Evolutionary conservation across 2,113 vertebrate genomes (phyloP), one percentile per base, ranked within the genome.

Genomic region (Rhea americana): DNA sequence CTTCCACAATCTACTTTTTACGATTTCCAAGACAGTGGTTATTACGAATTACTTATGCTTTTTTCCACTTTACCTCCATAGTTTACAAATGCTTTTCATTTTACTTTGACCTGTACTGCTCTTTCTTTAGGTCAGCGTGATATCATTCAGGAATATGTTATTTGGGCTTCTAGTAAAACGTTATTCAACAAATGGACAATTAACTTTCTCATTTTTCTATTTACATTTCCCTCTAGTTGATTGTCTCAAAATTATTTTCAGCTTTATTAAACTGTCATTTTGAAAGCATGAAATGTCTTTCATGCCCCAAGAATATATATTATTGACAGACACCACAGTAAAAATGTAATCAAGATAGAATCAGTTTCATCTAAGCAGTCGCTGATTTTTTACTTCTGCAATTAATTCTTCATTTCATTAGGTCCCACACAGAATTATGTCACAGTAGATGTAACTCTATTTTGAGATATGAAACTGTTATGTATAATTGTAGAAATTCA

Each of bases 161-260:
- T 90, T 74, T 95, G 51, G 74, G 66, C 77, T 68, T 89, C 47
- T 84, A 90, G 53, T 72, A 89, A 91, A 93, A 75, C 58, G 48
- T 56, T 76, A 61, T 61, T 90, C 68, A 94, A 48, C 63, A 81
- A 58, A 78, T 50, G 24, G 30, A 77, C 72, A 90, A 85, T 93
- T 78, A 90, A 84, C 39, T 67, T 85, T 68, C 66, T 90, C 51
- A 86, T 86, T 68, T 87, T 88, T 90, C 79, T 92, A 89, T 94
- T 95, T 93, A 86, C 43, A 84, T 93, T 88, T 94, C 35, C 43
- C 35, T 59, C 21, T 43, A 72, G 65, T 4, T 93, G 59, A 71
- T 88, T 85, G 56, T 78, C 76, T 65, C 83, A 84, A 75, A 86
- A 86, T 85, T 86, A 81, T 94, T 90, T 94, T 95, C 88, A 94